A percentile compares a stretch with the other conserved stretches of the same genome.
phyloP scores from a whole-genome alignment of 2,797 vertebrate species.

The Sciaenops ocellatus region DNA sequence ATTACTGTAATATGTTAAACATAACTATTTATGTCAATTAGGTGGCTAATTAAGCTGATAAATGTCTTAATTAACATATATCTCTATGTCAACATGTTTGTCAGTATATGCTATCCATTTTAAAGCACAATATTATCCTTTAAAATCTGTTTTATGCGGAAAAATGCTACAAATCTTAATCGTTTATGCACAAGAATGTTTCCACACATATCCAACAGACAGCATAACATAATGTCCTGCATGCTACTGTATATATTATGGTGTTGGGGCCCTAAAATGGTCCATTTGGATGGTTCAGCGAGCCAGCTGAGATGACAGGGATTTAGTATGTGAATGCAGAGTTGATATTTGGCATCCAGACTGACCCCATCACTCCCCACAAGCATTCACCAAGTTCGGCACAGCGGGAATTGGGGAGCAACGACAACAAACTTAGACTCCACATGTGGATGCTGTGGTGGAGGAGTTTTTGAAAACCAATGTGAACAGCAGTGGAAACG shows the following conservation, averaged over 20 bases:
- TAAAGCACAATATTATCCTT: not conserved
- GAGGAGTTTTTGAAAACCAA: constrained; percentile 1
- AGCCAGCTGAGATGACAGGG: not conserved
- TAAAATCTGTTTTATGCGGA: not conserved
- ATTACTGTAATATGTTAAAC: constrained; percentile 3
- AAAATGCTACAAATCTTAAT: not conserved
- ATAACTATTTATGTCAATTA: constrained; percentile 2
- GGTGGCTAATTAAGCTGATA: constrained; percentile 7
- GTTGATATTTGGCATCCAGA: constrained; percentile 34
- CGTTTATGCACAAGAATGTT: not conserved
- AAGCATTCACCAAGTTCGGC: constrained; percentile 39
- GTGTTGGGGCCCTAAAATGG: not conserved
- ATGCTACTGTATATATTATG: not conserved
- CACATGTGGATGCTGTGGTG: not conserved
- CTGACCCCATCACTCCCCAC: constrained; percentile 33
- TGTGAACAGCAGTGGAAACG: not conserved
- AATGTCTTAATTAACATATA: constrained; percentile 10
- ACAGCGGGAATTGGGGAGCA: constrained; percentile 22
- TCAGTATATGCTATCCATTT: not conserved
- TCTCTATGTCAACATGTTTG: not conserved
- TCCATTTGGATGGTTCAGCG: not conserved
- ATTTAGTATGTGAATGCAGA: constrained; percentile 39
- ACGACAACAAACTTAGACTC: constrained; percentile 37
- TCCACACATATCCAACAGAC: not conserved
- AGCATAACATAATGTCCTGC: not conserved